These are phyloP conservation scores for Melanostoma mellinum DNA, from an alignment of 2,888 invertebrate genomes.

Conservation along the genomic window DNA sequence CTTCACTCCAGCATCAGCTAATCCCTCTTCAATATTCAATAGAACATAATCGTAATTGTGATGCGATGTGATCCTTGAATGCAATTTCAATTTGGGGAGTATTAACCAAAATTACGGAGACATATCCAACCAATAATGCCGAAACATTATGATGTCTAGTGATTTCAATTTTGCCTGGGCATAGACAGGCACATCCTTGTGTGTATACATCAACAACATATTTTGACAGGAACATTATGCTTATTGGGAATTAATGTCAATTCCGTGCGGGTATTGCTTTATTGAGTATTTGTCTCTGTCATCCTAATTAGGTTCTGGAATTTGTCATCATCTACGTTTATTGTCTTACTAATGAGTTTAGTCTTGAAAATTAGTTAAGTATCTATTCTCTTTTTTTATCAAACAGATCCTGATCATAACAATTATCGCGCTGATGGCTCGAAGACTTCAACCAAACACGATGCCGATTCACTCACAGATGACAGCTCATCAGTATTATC, in stretches of 20 bases:
- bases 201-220: conserved; percentile 1
- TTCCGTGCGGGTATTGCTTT: conserved; percentile 35
- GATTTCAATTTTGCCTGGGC: conserved; percentile 29
- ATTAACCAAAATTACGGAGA: conserved; percentile 30
- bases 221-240: conserved; percentile 11
- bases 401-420: conserved; percentile 79
- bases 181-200: not conserved
- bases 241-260: conserved; percentile 34
- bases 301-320: not conserved
- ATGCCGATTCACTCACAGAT: conserved; percentile 80
- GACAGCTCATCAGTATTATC: conserved; percentile 73
- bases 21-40: conserved; percentile 60
- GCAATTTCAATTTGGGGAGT: conserved; percentile 36
- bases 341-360: not conserved
- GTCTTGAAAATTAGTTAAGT: conserved; percentile 42
- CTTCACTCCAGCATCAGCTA: conserved; percentile 9
- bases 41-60: conserved; percentile 51
- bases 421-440: conserved; percentile 79
- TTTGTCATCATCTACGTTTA: not conserved
- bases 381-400: too few relatives aligned
- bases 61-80: conserved; percentile 63
- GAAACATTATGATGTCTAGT: conserved; percentile 23
- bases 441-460: conserved; percentile 76
- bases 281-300: conserved; percentile 2
- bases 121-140: conserved; percentile 2